A percentile compares a stretch with the other conserved stretches of the same genome.
Conservation (phyloP, 2,888 invertebrate species). For the Trilocha varians region DNA sequence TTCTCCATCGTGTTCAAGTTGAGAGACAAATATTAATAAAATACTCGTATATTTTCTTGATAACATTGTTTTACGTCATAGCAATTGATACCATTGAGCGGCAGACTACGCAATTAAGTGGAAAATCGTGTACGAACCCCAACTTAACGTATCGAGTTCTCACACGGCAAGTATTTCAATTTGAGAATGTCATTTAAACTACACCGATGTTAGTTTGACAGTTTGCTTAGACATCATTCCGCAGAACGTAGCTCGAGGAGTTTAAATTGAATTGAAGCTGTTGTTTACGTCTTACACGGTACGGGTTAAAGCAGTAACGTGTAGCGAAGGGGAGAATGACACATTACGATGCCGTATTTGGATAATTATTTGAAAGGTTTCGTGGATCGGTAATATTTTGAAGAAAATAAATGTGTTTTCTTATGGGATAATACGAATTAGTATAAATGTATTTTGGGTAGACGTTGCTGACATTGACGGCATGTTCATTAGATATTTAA, state of each 20-base stretch:
- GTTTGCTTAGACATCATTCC: conserved; percentile 33
- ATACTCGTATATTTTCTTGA: no score
- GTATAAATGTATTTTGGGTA: no score
- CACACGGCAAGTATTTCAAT: conserved; percentile 39
- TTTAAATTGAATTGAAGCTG: conserved; percentile 43
- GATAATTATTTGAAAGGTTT: neutral
- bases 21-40: no score
- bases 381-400: no score
- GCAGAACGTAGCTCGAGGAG: conserved; percentile 26
- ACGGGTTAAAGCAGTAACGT: conserved; percentile 29
- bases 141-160: conserved; percentile 31
- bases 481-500: no score
- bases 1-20: no score
- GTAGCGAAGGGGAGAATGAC: conserved; percentile 13
- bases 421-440: no score
- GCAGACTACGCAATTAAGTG: conserved; percentile 24
- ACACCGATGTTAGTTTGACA: conserved; percentile 41
- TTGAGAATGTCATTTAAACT: conserved; percentile 45
- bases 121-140: conserved; percentile 25
- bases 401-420: no score
- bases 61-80: no score
- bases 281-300: conserved; percentile 34
- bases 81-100: no score
- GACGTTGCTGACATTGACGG: no score
- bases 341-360: conserved; percentile 2